Percentiles rank a stretch among this genome's conserved stretches.
Evolutionary conservation across 2,888 invertebrate species (phyloP).

Genomic region (Idaea aversata): DNA sequence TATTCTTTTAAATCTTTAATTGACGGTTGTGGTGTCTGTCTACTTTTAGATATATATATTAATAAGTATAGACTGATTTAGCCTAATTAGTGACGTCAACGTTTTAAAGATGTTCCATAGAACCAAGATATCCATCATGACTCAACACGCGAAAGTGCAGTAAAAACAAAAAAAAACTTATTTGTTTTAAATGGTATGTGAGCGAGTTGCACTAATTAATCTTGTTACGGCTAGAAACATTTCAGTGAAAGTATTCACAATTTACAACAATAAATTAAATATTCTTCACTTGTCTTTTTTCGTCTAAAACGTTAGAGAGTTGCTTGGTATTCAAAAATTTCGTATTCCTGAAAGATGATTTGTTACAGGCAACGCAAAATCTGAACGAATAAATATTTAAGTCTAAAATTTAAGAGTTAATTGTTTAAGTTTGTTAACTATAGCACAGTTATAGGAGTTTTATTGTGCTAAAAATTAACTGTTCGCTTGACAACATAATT

Average conservation of each 20-base stretch:
- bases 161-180: slow-evolving; percentile 15
- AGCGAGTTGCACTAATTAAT: slow-evolving; percentile 31
- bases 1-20: no score
- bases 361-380: not conserved
- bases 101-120: not conserved
- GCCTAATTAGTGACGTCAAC: not conserved
- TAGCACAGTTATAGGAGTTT: no score
- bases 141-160: slow-evolving; percentile 1
- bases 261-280: not conserved
- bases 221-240: slow-evolving; percentile 25
- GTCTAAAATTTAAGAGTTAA: no score
- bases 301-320: not conserved
- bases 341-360: not conserved
- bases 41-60: no score
- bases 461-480: no score
- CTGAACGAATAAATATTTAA: no score
- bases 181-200: slow-evolving; percentile 25
- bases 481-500: no score
- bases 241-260: slow-evolving; percentile 30
- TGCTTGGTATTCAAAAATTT: not conserved
- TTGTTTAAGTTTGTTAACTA: no score
- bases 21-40: no score
- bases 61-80: no score
- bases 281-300: not conserved
- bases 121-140: not conserved